A percentile compares a stretch with the other conserved stretches of the same genome.
These are phyloP conservation scores for Apodemus speciosus DNA, from an alignment of 2,113 vertebrate species.

Conservation along the genomic window DNA sequence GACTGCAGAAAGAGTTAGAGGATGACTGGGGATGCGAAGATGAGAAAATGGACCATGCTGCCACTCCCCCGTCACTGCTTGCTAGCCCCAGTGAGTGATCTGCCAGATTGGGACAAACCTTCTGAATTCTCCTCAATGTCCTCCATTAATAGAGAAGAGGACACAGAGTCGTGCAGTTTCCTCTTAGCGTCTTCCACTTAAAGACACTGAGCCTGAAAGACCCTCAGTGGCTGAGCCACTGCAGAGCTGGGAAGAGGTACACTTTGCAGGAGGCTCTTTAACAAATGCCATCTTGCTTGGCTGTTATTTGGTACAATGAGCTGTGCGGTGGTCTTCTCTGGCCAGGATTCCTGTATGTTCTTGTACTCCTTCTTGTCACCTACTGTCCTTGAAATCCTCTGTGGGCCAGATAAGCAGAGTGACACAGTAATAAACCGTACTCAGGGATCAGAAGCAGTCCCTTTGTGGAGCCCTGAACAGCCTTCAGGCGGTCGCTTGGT, in stretches of 20 bases:
- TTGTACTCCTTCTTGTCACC: neutral
- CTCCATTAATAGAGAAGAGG: accelerated
- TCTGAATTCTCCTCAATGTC: neutral
- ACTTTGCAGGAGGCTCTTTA: accelerated
- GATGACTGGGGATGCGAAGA: neutral
- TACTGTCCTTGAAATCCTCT: neutral
- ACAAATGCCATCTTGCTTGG: neutral
- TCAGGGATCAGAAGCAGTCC: neutral
- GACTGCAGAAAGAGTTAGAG: neutral
- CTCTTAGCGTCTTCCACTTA: neutral
- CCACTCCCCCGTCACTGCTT: neutral
- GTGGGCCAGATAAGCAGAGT: neutral
- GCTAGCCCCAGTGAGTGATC: neutral
- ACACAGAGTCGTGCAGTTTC: neutral
- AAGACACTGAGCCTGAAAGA: neutral
- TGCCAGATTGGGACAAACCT: neutral
- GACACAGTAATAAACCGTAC: neutral
- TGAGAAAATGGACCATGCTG: neutral
- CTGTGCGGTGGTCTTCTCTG: neutral
- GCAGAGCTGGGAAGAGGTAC: neutral
- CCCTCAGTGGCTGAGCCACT: neutral
- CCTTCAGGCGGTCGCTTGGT: neutral
- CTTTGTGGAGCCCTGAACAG: neutral
- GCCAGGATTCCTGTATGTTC: neutral
- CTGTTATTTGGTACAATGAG: accelerated